A percentile compares a stretch with the other conserved stretches of the same genome.
These are phyloP conservation scores for Agrochola lota DNA, from an alignment of 2,888 invertebrate genomes.

Conservation along the genomic window DNA sequence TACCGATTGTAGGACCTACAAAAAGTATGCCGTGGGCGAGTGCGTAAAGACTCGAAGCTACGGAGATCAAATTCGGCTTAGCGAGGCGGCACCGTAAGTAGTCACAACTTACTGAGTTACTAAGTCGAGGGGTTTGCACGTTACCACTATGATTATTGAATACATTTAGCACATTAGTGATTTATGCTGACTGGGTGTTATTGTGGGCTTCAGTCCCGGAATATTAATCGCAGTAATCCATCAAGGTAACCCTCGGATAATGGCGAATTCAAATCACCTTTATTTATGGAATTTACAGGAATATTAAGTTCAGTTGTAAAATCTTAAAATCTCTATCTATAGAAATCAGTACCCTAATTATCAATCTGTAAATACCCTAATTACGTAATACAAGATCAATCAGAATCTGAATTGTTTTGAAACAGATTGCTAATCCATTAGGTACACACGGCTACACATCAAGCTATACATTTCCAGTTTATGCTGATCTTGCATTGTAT, in stretches of 20 bases:
- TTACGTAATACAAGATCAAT: too few relatives aligned
- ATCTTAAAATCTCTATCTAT: slow-evolving; percentile 23
- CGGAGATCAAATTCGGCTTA: slow-evolving; percentile 31
- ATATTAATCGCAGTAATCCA: slow-evolving; percentile 58
- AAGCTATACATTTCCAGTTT: too few relatives aligned
- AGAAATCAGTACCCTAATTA: neutral
- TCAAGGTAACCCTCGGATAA: slow-evolving; percentile 49
- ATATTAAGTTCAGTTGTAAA: slow-evolving; percentile 40
- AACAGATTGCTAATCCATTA: too few relatives aligned
- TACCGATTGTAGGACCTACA: neutral
- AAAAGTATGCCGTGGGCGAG: neutral
- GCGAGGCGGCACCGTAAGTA: slow-evolving; percentile 35
- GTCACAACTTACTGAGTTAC: slow-evolving; percentile 26
- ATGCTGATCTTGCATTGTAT: too few relatives aligned
- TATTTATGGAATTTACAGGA: slow-evolving; percentile 26
- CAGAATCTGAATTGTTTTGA: too few relatives aligned
- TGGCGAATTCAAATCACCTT: slow-evolving; percentile 27
- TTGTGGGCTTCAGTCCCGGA: slow-evolving; percentile 33
- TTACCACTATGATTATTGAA: slow-evolving; percentile 69
- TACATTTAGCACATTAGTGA: slow-evolving; percentile 72
- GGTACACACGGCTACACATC: too few relatives aligned
- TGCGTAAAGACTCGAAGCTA: too few relatives aligned
- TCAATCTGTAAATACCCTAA: too few relatives aligned
- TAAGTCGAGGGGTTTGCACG: slow-evolving; percentile 58
- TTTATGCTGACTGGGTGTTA: slow-evolving; percentile 64